These are phyloP conservation scores for Aeoliscus strigatus DNA, from an alignment of 2,797 vertebrate genomes.

Conservation along the genomic window DNA sequence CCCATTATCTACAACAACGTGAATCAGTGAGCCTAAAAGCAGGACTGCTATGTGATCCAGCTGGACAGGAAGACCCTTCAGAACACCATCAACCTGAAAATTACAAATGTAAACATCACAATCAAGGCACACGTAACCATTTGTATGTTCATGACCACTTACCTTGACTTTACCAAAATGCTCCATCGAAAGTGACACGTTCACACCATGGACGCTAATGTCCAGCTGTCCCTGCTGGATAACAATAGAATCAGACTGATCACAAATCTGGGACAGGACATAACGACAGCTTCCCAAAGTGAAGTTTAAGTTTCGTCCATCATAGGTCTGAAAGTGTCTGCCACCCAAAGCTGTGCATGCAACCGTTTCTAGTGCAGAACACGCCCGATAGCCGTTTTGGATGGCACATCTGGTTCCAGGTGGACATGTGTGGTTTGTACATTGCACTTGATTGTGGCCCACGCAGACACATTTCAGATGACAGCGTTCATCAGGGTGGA, in stretches of 20 bases:
- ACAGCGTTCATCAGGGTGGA: slow-evolving; percentile 37
- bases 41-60: slow-evolving; percentile 16
- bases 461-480: slow-evolving; percentile 15
- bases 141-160: slow-evolving; percentile 1
- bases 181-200: slow-evolving; percentile 13
- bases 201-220: slow-evolving; percentile 19
- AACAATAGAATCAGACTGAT: slow-evolving; percentile 25
- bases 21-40: slow-evolving; percentile 6
- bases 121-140: background rate
- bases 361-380: slow-evolving; percentile 38
- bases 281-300: slow-evolving; percentile 38
- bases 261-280: slow-evolving; percentile 28
- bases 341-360: slow-evolving; percentile 39
- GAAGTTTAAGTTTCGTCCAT: slow-evolving; percentile 43
- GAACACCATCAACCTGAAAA: slow-evolving; percentile 24
- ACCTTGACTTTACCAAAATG: slow-evolving; percentile 42
- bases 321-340: slow-evolving; percentile 40
- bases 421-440: slow-evolving; percentile 47
- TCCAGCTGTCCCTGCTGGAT: slow-evolving; percentile 42
- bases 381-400: slow-evolving; percentile 54
- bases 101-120: background rate
- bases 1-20: slow-evolving; percentile 12
- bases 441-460: slow-evolving; percentile 25
- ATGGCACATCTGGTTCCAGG: slow-evolving; percentile 30
- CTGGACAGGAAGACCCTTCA: slow-evolving; percentile 15